These are phyloP conservation scores for Philopotamus ludificatus DNA, from an alignment of 1,140 invertebrate genomes.

Conservation along the genomic window DNA sequence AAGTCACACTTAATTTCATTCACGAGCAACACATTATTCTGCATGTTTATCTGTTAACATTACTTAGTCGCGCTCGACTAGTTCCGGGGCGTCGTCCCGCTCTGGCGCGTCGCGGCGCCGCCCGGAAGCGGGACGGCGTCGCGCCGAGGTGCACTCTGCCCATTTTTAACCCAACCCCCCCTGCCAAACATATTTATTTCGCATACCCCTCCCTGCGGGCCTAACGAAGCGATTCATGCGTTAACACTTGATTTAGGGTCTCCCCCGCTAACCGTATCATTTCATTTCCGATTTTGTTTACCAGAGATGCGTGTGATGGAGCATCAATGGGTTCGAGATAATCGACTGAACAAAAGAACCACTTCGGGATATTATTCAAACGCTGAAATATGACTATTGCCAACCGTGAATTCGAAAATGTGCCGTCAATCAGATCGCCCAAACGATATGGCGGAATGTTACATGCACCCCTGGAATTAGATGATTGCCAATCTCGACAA, in stretches of 20 bases:
- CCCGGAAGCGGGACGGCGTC: neutral
- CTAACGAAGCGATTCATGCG: conserved; percentile 13
- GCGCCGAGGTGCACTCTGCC: conserved; percentile 4
- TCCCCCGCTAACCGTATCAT: conserved; percentile 13
- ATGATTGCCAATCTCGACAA: too few species aligned
- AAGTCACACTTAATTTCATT: conserved; percentile 24
- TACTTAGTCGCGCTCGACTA: conserved; percentile 21
- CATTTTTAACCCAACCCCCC: conserved; percentile 21
- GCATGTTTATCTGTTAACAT: conserved; percentile 29
- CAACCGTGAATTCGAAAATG: too few species aligned
- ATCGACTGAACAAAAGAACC: too few species aligned
- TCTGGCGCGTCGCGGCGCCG: neutral
- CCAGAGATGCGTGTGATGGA: too few species aligned
- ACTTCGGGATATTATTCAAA: too few species aligned
- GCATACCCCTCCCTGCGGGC: neutral
- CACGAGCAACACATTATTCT: conserved; percentile 5
- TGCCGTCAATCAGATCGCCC: too few species aligned
- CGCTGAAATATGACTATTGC: too few species aligned
- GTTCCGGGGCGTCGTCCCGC: conserved; percentile 12
- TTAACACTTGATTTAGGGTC: conserved; percentile 21
- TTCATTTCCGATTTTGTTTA: conserved; percentile 21
- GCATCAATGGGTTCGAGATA: too few species aligned
- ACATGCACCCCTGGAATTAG: too few species aligned
- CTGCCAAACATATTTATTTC: conserved; percentile 19
- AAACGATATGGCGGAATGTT: too few species aligned